Conservation (phyloP, 2,113 vertebrate species). For the Edolisoma coerulescens region DNA sequence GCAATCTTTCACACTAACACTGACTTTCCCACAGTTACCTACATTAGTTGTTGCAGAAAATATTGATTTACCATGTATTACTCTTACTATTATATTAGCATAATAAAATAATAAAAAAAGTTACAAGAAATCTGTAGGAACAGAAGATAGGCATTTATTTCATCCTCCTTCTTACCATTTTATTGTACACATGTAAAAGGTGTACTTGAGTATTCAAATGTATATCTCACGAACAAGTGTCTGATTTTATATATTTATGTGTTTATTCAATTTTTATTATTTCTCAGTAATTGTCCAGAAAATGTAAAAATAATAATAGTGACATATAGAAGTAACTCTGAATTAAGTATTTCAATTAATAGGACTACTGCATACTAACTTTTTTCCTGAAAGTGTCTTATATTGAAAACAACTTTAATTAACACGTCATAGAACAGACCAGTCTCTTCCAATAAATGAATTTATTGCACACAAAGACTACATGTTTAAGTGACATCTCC, state of each 20-base stretch:
- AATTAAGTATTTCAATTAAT: constrained; percentile 44
- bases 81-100: background rate
- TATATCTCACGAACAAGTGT: background rate
- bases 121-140: background rate
- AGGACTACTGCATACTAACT: background rate
- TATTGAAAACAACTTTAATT: constrained; percentile 34
- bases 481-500: constrained; percentile 36
- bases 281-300: background rate
- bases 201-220: background rate
- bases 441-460: constrained; percentile 29
- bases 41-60: background rate
- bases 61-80: background rate
- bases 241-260: background rate
- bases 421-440: constrained; percentile 53
- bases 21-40: background rate
- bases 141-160: background rate
- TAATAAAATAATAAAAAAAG: background rate
- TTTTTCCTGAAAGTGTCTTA: background rate
- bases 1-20: background rate
- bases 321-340: background rate
- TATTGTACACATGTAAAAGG: background rate
- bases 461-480: constrained; percentile 45
- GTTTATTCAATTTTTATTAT: background rate
- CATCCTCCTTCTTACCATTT: background rate
- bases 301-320: background rate